A percentile compares a stretch with the other conserved stretches of the same genome.
Evolutionary conservation across 2,888 invertebrate genomes (phyloP).

Genomic region (Calameuta pallipes): DNA sequence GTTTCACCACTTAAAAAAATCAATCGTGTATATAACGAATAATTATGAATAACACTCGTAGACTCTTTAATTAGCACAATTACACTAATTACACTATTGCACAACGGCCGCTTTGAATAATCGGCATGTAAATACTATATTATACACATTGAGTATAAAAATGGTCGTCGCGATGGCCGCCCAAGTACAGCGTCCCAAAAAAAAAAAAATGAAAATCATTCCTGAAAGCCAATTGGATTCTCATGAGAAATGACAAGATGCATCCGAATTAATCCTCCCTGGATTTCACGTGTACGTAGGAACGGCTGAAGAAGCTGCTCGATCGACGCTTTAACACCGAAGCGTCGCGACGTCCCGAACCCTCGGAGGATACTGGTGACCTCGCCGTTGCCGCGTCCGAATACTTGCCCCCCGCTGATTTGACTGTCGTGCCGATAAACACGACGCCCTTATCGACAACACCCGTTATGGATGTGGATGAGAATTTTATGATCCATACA

Average conservation of each 20-base stretch:
- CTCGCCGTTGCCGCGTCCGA: conserved; percentile 41
- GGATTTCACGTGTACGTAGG: conserved; percentile 30
- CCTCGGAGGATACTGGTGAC: conserved; percentile 31
- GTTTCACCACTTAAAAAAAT: neutral
- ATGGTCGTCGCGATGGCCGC: neutral
- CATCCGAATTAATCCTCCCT: neutral
- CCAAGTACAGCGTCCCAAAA: neutral
- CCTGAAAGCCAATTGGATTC: conserved; percentile 36
- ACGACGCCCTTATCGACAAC: conserved; percentile 37
- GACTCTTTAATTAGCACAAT: neutral
- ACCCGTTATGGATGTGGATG: conserved; percentile 24
- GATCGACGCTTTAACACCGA: conserved; percentile 29
- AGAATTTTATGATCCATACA: conserved; percentile 3
- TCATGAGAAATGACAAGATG: neutral
- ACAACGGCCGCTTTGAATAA: neutral
- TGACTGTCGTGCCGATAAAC: conserved; percentile 32
- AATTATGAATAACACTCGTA: neutral
- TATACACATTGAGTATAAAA: neutral
- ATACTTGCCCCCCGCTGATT: conserved; percentile 33
- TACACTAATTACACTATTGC: neutral
- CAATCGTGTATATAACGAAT: neutral
- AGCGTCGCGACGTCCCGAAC: conserved; percentile 36
- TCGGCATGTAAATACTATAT: neutral
- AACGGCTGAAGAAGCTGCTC: conserved; percentile 33
- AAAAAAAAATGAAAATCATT: neutral